These are phyloP conservation scores for Nemapogon koenigi DNA, from an alignment of 2,888 invertebrate genomes.

Conservation along the genomic window DNA sequence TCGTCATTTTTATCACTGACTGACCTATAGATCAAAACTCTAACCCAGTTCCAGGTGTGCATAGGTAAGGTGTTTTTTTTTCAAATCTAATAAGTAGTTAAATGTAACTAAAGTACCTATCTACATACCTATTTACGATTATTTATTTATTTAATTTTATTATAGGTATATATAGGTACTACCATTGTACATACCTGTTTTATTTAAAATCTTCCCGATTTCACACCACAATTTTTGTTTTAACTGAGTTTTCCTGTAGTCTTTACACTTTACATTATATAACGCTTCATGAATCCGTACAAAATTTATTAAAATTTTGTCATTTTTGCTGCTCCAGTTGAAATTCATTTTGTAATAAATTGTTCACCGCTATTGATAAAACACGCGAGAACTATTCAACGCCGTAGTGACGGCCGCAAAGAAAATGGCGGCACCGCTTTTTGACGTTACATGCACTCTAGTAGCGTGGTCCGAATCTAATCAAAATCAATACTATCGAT, in stretches of 20 bases:
- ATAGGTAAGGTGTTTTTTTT: too few species aligned
- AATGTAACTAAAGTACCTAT: too few species aligned
- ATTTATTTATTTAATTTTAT: too few species aligned
- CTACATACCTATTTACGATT: too few species aligned
- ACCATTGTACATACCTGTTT: constrained; percentile 6
- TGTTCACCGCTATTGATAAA: too few species aligned
- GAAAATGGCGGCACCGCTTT: not conserved
- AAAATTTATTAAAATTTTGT: constrained; percentile 5
- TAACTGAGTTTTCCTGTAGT: constrained; percentile 9
- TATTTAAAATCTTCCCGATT: constrained; percentile 9
- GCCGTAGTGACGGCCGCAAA: not conserved
- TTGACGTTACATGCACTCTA: not conserved
- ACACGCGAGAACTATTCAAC: not conserved
- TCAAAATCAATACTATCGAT: too few species aligned
- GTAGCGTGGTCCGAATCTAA: too few species aligned
- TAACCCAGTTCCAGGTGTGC: too few species aligned
- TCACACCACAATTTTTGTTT: constrained; percentile 12
- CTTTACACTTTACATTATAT: constrained; percentile 10
- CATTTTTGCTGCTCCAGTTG: not conserved
- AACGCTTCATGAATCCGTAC: constrained; percentile 10
- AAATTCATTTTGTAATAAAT: not conserved
- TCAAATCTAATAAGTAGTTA: too few species aligned
- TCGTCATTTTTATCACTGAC: too few species aligned
- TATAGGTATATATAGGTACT: too few species aligned
- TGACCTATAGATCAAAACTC: too few species aligned